Base-by-base conservation (phyloP, 2,888 invertebrate species). In the Dicranocentrus wangi region DNA sequence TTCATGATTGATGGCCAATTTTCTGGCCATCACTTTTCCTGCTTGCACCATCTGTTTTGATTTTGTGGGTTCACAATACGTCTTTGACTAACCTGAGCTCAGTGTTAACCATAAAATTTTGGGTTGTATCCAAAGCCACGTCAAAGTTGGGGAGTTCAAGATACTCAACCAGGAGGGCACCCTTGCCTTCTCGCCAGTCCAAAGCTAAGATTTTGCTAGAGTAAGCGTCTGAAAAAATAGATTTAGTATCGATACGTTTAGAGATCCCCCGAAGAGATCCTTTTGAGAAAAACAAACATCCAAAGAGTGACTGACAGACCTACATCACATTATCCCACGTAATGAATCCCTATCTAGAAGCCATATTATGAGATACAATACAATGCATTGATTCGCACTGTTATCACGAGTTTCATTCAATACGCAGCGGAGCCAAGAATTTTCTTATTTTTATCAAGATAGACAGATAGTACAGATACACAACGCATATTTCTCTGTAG, bases 141-240 rank as follows among this genome's bases (percentile, higher is more conserved):
- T 86, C 85, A 73, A 87, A 86, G 69, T 87, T 87, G 17, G 86
- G 86, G 39, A 87, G 82, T 51, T 84, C 83, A 55, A 87, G 75
- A 58, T 84, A 83, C 76, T 85, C 84, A 1, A 85, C 85, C 3
- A 86, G 82, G 13, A 83, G 70, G 19, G 86, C 86, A 53, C 86
- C 87, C 60, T 83, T 85, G n/a, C 83, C 82, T 28, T 85, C 85
- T 21, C 83, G 78, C 87, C 87, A 87, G 43, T 83, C 84, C 77
- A 87, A 73, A 32, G 83, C 80, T 71, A 87, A 66, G 23, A 83
- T 83, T 55, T 82, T 84, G 69, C 83, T 84, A 23, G 85, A 84
- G 68, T 86, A 87, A 1, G 87, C 87, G 80, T 87, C 86, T 86
- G 77, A 58, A 66, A 71, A 21, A 47, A 39, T 7, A 39, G 39